Conservation (phyloP, 2,113 vertebrate genomes). For the Camelus bactrianus region DNA sequence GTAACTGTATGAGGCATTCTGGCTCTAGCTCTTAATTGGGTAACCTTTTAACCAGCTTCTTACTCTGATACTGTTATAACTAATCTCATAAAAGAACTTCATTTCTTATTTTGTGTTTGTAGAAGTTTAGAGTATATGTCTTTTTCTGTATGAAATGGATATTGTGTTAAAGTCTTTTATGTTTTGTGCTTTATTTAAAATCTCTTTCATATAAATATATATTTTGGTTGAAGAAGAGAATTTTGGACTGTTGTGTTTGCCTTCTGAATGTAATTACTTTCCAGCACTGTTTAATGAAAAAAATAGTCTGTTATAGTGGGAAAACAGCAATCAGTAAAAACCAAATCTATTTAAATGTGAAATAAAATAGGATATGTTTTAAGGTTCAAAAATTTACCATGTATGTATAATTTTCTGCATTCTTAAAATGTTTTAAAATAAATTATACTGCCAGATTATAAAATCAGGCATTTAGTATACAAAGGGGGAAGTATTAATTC, state of each 20-base stretch:
- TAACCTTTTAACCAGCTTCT: not conserved
- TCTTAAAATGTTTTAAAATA: slow-evolving; percentile 34
- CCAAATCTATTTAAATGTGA: not conserved
- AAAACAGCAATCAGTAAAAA: not conserved
- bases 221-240: not conserved
- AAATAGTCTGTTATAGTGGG: not conserved
- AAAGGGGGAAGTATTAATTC: not conserved
- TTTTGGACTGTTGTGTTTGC: not conserved
- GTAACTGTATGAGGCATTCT: not conserved
- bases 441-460: slow-evolving; percentile 14
- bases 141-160: slow-evolving; percentile 5
- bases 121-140: not conserved
- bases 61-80: not conserved
- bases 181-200: slow-evolving; percentile 41
- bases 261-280: slow-evolving; percentile 27
- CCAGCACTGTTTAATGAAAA: not conserved
- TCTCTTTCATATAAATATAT: slow-evolving; percentile 3
- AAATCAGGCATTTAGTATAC: slow-evolving; percentile 1
- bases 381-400: not conserved
- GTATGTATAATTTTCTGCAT: not conserved
- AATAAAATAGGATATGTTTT: not conserved
- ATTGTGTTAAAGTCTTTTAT: slow-evolving; percentile 2
- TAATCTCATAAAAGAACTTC: not conserved
- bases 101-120: slow-evolving; percentile 24
- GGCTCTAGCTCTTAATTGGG: not conserved